Base-by-base conservation (phyloP, 2,797 vertebrate species). In the Bucorvus abyssinicus region DNA sequence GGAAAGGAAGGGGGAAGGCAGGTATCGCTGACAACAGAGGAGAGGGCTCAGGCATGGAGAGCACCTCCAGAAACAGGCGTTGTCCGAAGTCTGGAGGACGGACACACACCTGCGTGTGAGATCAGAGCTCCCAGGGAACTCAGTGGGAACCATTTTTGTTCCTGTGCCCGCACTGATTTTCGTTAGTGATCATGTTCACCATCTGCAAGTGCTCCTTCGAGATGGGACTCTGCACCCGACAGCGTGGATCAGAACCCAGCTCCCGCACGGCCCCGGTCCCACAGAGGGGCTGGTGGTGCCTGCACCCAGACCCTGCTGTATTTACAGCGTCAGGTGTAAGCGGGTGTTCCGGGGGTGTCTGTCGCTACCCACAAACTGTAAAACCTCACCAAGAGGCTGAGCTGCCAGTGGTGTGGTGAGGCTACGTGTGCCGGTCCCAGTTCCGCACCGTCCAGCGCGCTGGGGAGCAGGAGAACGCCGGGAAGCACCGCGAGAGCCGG, bases 251-350 rank as follows among this genome's bases (percentile, higher is more conserved):
- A 10, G 23, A 34, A 32, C 18, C 2, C 18, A 30, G 56, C 56
- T 14, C n/a, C 49, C 2, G 1, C 36, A 13, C 1, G 1, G 55
- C 9, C 21, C 63, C 2, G 3, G 49, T 36, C 36, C 70, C 2
- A 0, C 7, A 0, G 22, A 9, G 63, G 47, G 55, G 60, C n/a
- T 23, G 52, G 53, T 63, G 42, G 55, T 20, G 56, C 63, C 76
- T 4, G 16, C 49, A 5, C 26, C 74, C n/a, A 57, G 36, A 38
- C 52, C 44, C 50, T 0, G 1, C 17, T 9, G 22, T 4, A 52
- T 12, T 19, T 30, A 11, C 77, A 82, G 71, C 22, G 22, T 9
- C 11, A 7, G 18, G 20, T 6, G 16, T 13, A 22, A 21, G 24
- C 0, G 13, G 47, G 29, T 22, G 47, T 14, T 74, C 36, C 29